A percentile compares a stretch with the other conserved stretches of the same genome.
These are phyloP conservation scores for Drosophila colorata DNA, from an alignment of 2,888 invertebrate genomes.

Conservation along the genomic window DNA sequence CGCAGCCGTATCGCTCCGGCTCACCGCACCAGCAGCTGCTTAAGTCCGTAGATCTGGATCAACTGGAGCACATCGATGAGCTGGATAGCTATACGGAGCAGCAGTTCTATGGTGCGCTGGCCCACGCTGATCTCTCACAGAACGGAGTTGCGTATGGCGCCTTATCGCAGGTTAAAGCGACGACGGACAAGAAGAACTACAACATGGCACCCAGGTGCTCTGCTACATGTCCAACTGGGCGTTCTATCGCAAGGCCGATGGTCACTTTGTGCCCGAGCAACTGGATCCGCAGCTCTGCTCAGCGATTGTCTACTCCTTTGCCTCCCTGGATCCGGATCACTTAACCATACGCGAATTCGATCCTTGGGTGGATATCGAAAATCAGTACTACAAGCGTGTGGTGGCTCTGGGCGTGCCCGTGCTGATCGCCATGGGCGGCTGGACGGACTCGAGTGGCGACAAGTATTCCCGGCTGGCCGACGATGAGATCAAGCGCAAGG, in stretches of 20 bases:
- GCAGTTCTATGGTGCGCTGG: constrained; percentile 69
- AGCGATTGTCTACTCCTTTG: constrained; percentile 95
- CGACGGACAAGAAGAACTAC: constrained; percentile 67
- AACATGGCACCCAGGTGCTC: constrained; percentile 87
- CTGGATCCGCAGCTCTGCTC: constrained; percentile 93
- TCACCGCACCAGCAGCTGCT: constrained; percentile 84
- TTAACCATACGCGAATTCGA: constrained; percentile 93
- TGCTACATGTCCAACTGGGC: constrained; percentile 97
- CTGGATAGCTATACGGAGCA: constrained; percentile 64
- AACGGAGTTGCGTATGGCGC: constrained; percentile 72
- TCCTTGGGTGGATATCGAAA: constrained; percentile 94
- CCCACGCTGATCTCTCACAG: constrained; percentile 35
- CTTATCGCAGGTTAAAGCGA: constrained; percentile 67
- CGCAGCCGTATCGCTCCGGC: constrained; percentile 83
- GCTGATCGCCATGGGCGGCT: constrained; percentile 95
- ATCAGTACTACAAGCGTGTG: constrained; percentile 92
- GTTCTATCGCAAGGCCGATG: constrained; percentile 92
- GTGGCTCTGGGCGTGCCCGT: constrained; percentile 89
- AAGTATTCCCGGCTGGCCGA: constrained; percentile 93
- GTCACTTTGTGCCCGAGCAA: constrained; percentile 94
- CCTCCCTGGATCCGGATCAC: constrained; percentile 92
- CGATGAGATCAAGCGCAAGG: constrained; percentile 88
- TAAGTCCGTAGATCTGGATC: constrained; percentile 69
- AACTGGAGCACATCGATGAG: constrained; percentile 70
- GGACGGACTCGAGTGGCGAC: constrained; percentile 96